These are phyloP conservation scores for Heliconius erato DNA, from an alignment of 2,888 invertebrate species.

Conservation along the genomic window DNA sequence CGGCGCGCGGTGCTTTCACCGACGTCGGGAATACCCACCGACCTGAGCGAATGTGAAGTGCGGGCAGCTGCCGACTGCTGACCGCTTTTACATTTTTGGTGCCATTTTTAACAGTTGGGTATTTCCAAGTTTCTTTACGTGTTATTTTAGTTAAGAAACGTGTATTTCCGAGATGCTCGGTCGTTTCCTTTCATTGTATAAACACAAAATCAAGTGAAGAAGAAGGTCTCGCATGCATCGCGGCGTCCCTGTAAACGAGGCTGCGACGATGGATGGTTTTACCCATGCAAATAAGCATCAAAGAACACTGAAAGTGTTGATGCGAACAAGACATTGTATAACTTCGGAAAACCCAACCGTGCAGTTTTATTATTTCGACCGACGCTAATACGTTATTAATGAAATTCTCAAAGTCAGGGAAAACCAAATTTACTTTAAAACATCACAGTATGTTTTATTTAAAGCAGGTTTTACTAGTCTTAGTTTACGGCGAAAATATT, in stretches of 20 bases:
- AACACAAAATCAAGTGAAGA: not conserved
- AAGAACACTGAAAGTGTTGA: slow-evolving; percentile 60
- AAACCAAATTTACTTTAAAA: slow-evolving; percentile 55
- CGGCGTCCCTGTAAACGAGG: slow-evolving; percentile 53
- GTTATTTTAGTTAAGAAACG: slow-evolving; percentile 12
- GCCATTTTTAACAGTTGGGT: slow-evolving; percentile 32
- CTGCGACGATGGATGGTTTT: slow-evolving; percentile 62
- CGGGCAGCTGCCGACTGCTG: slow-evolving; percentile 34
- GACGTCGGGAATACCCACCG: slow-evolving; percentile 73
- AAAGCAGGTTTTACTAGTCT: slow-evolving; percentile 15
- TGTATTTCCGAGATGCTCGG: not conserved
- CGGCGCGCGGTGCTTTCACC: slow-evolving; percentile 21
- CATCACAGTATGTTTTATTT: slow-evolving; percentile 1
- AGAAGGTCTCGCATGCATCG: not conserved
- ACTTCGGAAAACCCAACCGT: slow-evolving; percentile 55
- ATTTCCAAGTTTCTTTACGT: slow-evolving; percentile 37
- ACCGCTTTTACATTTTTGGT: slow-evolving; percentile 46
- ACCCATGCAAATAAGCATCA: slow-evolving; percentile 65
- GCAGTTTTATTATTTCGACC: slow-evolving; percentile 48
- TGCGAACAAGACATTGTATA: slow-evolving; percentile 53
- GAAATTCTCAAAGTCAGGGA: slow-evolving; percentile 61
- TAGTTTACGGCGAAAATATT: slow-evolving; percentile 16
- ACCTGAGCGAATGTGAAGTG: slow-evolving; percentile 50
- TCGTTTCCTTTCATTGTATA: not conserved
- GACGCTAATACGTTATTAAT: slow-evolving; percentile 60